Base-by-base conservation (phyloP, 2,113 vertebrate species). In the Prunella himalayana region DNA sequence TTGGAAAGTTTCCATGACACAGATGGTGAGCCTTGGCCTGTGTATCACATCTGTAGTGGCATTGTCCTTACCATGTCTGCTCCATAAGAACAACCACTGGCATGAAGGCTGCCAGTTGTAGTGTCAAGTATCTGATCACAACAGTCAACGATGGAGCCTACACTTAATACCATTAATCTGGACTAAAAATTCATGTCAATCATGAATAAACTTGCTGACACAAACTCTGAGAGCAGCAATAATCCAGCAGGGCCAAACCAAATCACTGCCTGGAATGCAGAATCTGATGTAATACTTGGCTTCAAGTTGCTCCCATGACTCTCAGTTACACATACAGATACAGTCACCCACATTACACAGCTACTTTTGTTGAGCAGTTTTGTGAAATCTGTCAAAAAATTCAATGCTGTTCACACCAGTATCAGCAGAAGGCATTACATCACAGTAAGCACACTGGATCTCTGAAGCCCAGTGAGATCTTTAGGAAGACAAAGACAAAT, bases 251-350 rank as follows among this genome's bases (percentile, higher is more conserved):
- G 59, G 70, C 50, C 81, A 94, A 89, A 86, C 37, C 49, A 95
- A 87, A 91, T 22, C 18, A 5, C 44, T 66, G 72, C 66, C 71
- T 79, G 66, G 60, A 91, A 84, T 84, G 66, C 39, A 53, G 13
- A 81, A 30, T 37, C 82, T 95, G 94, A 96, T 83, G 80, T 94
- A 93, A 96, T 65, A 68, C 80, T 96, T 96, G 92, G 94, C 95
- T 96, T 80, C 5, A 0, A 78, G 56, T 30, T 86, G 90, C 61
- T 89, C 94, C 91, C 86, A 82, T 91, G 95, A 96, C 94, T 92
- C 83, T 82, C 70, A 82, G 78, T 89, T 87, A 89, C 88, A 91
- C 30, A 82, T 31, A 44, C 37, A 88, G 77, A 83, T 94, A 94
- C 75, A 93, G 53, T 64, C 61, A 69, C 65, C 15, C 80, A 66